Evolutionary conservation across 23 tunicate species (phyloP).

Genomic region (Trididemnum clinides): DNA sequence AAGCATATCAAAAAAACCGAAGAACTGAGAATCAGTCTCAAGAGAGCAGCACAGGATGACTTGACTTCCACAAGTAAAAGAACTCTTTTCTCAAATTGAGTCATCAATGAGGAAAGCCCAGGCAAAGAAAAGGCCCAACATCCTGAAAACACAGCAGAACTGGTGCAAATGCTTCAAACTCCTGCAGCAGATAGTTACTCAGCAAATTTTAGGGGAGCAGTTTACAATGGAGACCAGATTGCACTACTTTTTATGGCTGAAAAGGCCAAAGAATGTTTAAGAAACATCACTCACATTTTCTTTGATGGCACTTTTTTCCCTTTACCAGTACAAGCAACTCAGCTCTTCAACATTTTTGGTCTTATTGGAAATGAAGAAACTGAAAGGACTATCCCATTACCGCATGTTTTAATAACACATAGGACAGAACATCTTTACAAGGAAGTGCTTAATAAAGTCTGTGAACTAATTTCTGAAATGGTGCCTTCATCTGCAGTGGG

Average conservation of each 20-base stretch:
- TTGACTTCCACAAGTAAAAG: background rate
- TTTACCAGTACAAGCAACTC: constrained; percentile 7
- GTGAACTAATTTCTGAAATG: too few species aligned
- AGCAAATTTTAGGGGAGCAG: constrained; percentile 17
- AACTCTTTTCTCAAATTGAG: constrained; percentile 1
- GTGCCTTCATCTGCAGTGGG: too few species aligned
- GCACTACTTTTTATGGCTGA: background rate
- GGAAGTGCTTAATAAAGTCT: too few species aligned
- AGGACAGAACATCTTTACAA: background rate
- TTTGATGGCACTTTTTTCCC: background rate
- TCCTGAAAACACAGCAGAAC: background rate
- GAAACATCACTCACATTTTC: constrained; percentile 8
- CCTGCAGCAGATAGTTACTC: constrained; percentile 5
- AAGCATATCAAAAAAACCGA: background rate
- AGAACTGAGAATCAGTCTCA: background rate
- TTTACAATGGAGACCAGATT: constrained; percentile 15
- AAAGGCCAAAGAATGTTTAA: constrained; percentile 10
- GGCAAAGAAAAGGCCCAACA: constrained; percentile 10
- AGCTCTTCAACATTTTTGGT: background rate
- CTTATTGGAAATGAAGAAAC: constrained; percentile 15
- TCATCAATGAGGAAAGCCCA: constrained; percentile 14
- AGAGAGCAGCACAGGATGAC: constrained; percentile 7
- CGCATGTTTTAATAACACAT: background rate
- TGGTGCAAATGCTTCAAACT: constrained; percentile 16
- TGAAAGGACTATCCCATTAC: background rate